Base-by-base conservation (phyloP, 2,797 vertebrate species). In the Apodemus agrarius region DNA sequence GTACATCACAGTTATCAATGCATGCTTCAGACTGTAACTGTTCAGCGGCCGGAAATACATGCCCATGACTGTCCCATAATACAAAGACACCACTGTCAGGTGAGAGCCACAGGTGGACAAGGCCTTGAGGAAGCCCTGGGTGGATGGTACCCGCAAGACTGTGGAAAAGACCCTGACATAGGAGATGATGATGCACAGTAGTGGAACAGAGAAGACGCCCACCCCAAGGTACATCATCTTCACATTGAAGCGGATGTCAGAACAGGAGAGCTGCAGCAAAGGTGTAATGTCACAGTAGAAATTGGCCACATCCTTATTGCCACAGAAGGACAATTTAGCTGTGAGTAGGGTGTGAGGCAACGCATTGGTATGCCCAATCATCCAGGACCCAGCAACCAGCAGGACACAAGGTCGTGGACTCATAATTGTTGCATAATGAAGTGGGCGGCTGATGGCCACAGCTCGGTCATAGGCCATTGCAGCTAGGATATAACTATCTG, bases 401-500 rank as follows among this genome's bases (percentile, higher is more conserved):
- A 96, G 37, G 19, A 96, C 4, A 84, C 98, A 98, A 8, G 49
- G 52, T n/a, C 21, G 57, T 34, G 93, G 96, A 8, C 83, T 98
- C 96, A 98, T 98, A 0, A 97, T 94, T 26, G 83, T 90, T 19
- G 86, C 90, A 11, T 98, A 98, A 29, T 97, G 97, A 83, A 98
- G 96, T 0, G 98, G 98, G 2, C 29, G 88, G 89, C 98, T 98
- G 95, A 98, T 57, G 75, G 98, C 98, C 19, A 93, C 34, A 16
- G 98, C 98, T 8, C 91, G 21, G 16, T 98, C 98, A 0, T 97
- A 98, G 21, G 98, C 98, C 98, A 98, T 98, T 0, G 8, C 92
- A 5, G 98, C 98, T 3, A 98, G 92, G 2, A 98, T 97, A 24
- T 98, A 98, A 3, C 97, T 98, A 21, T 98, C 98, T 1, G 95